Evolutionary conservation across 2,113 vertebrate genomes (phyloP), one percentile per base, ranked within the genome.

Genomic region (Falco punctatus): DNA sequence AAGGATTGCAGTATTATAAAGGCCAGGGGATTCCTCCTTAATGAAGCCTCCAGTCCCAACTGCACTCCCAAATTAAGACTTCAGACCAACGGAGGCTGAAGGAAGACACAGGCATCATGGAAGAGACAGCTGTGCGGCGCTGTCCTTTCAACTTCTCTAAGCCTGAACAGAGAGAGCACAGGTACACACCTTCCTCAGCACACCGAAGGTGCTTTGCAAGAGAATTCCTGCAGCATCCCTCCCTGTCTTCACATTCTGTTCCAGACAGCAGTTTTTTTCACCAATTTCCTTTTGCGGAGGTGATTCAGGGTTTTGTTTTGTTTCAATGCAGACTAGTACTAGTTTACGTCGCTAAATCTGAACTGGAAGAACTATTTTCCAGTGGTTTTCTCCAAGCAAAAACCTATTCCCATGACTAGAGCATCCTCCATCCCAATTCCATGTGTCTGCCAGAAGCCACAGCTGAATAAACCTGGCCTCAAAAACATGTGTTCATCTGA

Each of bases 381-480:
- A 90, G 38, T 55, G 46, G 11, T 83, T 81, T 90, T 59, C 71
- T 95, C 85, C 77, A 79, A 92, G 40, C 54, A 86, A 93, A 96
- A 74, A 81, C 35, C 82, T 85, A 57, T 87, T 88, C 83, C 86
- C 83, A 51, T 74, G 71, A 67, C 77, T 59, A 71, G 13, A 92
- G 20, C 49, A 80, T 80, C 33, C 23, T 84, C 69, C 33, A 67
- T 61, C 40, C 65, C 35, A 75, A 38, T 62, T 94, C 52, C 49
- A 69, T 38, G 70, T 17, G 62, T 71, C 81, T 86, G 83, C 77
- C 93, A 86, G 83, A 92, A 94, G 71, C 54, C 89, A 70, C 92
- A 96, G 90, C 92, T 95, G 92, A 95, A 95, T 82, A 96, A 95
- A 92, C n/a, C 54, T 73, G 66, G 88, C 62, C 90, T 92, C 8